phyloP scores from a whole-genome alignment of 2,113 vertebrate species.

The Machaerirhynchus nigripectus region DNA sequence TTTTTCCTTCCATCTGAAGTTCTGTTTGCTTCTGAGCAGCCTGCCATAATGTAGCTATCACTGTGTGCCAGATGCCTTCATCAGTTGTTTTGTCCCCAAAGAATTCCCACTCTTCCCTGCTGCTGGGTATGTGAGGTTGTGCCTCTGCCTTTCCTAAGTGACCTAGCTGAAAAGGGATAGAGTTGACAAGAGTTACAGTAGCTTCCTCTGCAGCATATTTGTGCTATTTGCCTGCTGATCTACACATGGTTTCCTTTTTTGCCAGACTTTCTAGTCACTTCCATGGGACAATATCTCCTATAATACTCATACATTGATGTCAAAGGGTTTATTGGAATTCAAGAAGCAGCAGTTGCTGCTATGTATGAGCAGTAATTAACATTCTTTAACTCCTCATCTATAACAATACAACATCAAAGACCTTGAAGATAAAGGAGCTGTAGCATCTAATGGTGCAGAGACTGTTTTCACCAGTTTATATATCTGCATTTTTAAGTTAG shows the following conservation, averaged over 20 bases:
- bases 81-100: background rate
- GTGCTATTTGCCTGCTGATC: background rate
- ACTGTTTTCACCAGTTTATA: background rate
- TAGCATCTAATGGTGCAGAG: background rate
- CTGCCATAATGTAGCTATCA: background rate
- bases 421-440: background rate
- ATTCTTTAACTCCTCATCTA: background rate
- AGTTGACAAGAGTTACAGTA: background rate
- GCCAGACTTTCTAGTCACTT: background rate
- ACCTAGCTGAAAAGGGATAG: background rate
- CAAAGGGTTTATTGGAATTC: constrained; percentile 1
- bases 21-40: background rate
- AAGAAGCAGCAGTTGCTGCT: background rate
- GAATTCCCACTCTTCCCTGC: background rate
- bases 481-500: background rate
- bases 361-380: background rate
- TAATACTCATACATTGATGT: background rate
- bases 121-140: background rate
- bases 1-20: background rate
- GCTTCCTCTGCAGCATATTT: background rate
- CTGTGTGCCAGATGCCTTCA: background rate
- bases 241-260: background rate
- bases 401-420: background rate
- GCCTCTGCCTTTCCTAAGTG: background rate
- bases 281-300: background rate